A percentile compares a stretch with the other conserved stretches of the same genome.
Conservation (phyloP, 1,140 invertebrate genomes). For the Asobara japonica region DNA sequence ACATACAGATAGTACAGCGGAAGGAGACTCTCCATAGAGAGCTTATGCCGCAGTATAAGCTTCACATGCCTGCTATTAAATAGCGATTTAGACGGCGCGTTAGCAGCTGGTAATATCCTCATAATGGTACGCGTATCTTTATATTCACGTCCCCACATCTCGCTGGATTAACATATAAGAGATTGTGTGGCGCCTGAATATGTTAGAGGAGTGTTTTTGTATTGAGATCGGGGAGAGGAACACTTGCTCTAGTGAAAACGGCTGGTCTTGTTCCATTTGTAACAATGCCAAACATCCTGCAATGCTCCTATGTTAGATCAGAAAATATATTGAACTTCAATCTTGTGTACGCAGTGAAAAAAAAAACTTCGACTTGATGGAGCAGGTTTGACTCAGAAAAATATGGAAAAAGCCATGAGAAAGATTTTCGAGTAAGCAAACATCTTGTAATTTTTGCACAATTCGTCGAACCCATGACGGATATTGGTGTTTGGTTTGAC, state of each 20-base stretch:
- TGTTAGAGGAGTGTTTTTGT: neutral
- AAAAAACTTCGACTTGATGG: too few relatives aligned
- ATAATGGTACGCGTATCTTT: conserved; percentile 45
- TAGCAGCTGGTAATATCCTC: conserved; percentile 55
- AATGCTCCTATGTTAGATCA: neutral
- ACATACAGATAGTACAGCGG: neutral
- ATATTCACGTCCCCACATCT: conserved; percentile 50
- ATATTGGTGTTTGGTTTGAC: too few relatives aligned
- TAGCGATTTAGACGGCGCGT: conserved; percentile 46
- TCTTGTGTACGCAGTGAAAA: too few relatives aligned
- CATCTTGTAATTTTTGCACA: too few relatives aligned
- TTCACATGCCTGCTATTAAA: conserved; percentile 42
- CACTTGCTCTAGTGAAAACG: conserved; percentile 1
- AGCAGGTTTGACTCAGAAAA: too few relatives aligned
- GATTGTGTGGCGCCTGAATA: conserved; percentile 32
- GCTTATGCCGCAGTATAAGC: neutral
- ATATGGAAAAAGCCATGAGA: too few relatives aligned
- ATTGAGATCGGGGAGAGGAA: neutral
- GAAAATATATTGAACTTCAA: conserved; percentile 5
- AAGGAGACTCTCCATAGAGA: conserved; percentile 3
- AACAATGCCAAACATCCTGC: neutral
- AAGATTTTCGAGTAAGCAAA: too few relatives aligned
- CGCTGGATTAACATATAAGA: conserved; percentile 52
- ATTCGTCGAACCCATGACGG: too few relatives aligned
- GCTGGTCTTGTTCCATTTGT: conserved; percentile 2